Evolutionary conservation across 2,888 invertebrate genomes (phyloP).

Genomic region (Plagodis pulveraria): DNA sequence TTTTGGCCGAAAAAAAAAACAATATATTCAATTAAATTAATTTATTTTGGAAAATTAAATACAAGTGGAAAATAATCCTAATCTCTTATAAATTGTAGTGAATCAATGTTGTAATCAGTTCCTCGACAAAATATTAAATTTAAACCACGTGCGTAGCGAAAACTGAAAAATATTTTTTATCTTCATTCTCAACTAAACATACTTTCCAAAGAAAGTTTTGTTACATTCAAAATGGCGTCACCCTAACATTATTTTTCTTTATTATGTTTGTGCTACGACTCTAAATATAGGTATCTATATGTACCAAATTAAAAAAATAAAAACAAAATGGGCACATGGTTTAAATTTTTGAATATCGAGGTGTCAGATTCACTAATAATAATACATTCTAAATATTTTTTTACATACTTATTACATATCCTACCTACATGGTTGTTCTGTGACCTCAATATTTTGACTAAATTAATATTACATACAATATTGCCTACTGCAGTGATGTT

Average conservation of each 20-base stretch:
- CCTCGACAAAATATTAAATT: neutral
- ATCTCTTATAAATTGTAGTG: conserved; percentile 50
- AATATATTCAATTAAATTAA: conserved; percentile 47
- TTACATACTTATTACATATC: conserved; percentile 56
- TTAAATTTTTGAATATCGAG: neutral
- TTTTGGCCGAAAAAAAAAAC: neutral
- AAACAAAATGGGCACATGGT: too few species aligned
- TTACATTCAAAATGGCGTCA: too few species aligned
- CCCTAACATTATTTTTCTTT: too few species aligned
- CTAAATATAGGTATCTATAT: too few species aligned
- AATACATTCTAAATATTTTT: conserved; percentile 56
- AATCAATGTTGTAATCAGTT: conserved; percentile 19
- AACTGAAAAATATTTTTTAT: too few species aligned
- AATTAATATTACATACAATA: conserved; percentile 47
- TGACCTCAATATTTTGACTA: conserved; percentile 61
- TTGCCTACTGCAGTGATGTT: conserved; percentile 35
- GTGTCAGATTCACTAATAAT: neutral
- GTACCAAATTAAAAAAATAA: too few species aligned
- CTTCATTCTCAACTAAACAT: too few species aligned
- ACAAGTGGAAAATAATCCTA: conserved; percentile 69
- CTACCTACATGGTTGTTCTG: conserved; percentile 27
- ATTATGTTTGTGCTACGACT: too few species aligned
- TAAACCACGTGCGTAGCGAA: neutral
- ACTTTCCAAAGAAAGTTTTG: too few species aligned
- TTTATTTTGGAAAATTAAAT: conserved; percentile 79